These are phyloP conservation scores for Physocephala rufipes DNA, from an alignment of 2,888 invertebrate genomes.

Conservation along the genomic window DNA sequence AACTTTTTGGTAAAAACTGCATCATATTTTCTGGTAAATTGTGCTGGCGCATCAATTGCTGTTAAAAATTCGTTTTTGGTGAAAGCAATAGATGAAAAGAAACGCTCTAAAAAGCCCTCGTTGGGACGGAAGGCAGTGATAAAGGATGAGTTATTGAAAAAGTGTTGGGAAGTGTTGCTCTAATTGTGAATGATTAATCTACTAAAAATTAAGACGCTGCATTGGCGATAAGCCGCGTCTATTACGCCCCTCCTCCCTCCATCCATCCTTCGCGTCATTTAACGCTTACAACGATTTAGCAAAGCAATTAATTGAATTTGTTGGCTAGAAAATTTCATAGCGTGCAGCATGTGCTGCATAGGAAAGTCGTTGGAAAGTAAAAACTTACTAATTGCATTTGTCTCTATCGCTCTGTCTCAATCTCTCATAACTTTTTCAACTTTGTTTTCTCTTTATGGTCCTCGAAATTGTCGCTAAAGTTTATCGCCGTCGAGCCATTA, in stretches of 20 bases:
- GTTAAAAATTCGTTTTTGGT: too few relatives aligned
- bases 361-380: background rate
- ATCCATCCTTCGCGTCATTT: too few relatives aligned
- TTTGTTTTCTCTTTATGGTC: background rate
- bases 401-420: background rate
- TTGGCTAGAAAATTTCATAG: background rate
- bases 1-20: too few relatives aligned
- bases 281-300: background rate
- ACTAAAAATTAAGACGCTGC: slow-evolving; percentile 12
- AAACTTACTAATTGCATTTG: background rate
- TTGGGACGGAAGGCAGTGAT: background rate
- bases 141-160: background rate
- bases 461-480: slow-evolving; percentile 7
- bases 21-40: too few relatives aligned
- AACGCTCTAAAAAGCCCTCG: background rate
- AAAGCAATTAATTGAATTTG: slow-evolving; percentile 24
- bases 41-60: too few relatives aligned
- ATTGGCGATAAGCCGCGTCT: background rate
- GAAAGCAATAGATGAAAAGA: too few relatives aligned
- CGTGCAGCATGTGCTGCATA: background rate
- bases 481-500: slow-evolving; percentile 20
- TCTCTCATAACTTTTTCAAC: background rate
- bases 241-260: too few relatives aligned
- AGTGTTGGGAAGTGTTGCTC: background rate
- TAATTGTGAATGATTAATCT: background rate